Evolutionary conservation across 2,797 vertebrate genomes (phyloP), one percentile per base, ranked within the genome.

Genomic region (Buphagus erythrorhynchus): DNA sequence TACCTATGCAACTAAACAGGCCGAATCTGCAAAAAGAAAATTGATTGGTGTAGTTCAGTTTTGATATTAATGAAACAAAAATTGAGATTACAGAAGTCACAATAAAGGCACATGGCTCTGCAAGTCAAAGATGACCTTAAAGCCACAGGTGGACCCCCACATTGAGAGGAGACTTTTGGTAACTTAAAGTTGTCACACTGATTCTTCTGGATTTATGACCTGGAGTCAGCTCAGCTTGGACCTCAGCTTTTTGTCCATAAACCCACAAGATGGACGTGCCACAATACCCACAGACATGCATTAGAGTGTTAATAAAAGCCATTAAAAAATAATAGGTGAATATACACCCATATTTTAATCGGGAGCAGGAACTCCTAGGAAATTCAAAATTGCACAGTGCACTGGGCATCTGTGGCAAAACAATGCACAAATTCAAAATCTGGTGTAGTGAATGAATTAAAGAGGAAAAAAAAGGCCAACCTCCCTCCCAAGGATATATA

Each of bases 381-480:
- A 80, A 77, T 72, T 61, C 55, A 65, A 49, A 80, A 75, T 4
- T 51, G 11, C 19, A 10, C 4, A 21, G 16, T 19, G 10, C 11
- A 24, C 14, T 42, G 42, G 25, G 13, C 31, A 68, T 29, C 38
- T 43, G 24, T 3, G 11, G 17, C 26, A 58, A 58, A 87, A 43
- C 6, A 55, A 58, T 0, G 0, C 1, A 29, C 7, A 26, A 19
- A 46, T 55, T 33, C 5, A 12, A 58, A 67, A 43, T 40, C 33
- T 54, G 21, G 6, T 17, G 5, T 26, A 31, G 42, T 49, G 63
- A 85, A 38, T 11, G 13, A 76, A 58, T 49, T 20, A n/a, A 79
- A 66, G 68, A 88, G 38, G 14, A 3, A 5, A 59, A 59, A 43
- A n/a, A 69, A 69, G 3, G 12, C 42, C 40, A 87, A 8, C 13